Evolutionary conservation across 1,140 invertebrate genomes (phyloP).

Genomic region (Procambarus virginalis): DNA sequence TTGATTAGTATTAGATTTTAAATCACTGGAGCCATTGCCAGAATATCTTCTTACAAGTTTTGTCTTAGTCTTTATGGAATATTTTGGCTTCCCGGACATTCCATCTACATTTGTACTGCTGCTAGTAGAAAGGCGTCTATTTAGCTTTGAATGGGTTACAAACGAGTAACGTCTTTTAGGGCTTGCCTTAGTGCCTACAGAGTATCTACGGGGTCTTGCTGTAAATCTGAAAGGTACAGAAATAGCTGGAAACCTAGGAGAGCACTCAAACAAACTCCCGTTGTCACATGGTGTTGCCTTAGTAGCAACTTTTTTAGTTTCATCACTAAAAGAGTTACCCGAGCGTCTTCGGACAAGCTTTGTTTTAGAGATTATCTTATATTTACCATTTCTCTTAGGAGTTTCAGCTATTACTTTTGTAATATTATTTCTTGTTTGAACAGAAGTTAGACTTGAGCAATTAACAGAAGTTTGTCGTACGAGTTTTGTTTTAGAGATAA

Average conservation of each 20-base stretch:
- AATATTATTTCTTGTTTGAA: not conserved
- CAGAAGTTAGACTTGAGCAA: not conserved
- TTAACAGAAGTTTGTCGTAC: not conserved
- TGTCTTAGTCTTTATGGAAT: conserved; percentile 45
- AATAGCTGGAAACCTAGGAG: not conserved
- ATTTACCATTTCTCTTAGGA: conserved; percentile 12
- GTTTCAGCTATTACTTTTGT: not conserved
- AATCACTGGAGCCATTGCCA: not conserved
- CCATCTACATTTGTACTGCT: not conserved
- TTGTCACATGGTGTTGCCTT: not conserved
- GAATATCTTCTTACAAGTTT: conserved; percentile 36
- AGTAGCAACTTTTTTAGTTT: not conserved
- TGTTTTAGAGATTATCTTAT: conserved; percentile 49
- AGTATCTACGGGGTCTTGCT: not conserved
- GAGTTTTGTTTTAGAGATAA: not conserved
- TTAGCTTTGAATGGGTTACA: conserved; percentile 28
- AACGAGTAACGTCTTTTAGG: conserved; percentile 25
- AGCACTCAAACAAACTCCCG: not conserved
- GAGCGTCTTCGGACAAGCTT: conserved; percentile 34
- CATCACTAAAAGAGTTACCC: not conserved
- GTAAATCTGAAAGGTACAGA: not conserved
- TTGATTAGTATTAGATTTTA: not conserved
- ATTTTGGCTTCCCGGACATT: conserved; percentile 37
- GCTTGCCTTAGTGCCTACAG: not conserved
- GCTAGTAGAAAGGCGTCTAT: conserved; percentile 9